Evolutionary conservation across 2,113 vertebrate genomes (phyloP), one percentile per base, ranked within the genome.

Genomic region (Sapajus apella): DNA sequence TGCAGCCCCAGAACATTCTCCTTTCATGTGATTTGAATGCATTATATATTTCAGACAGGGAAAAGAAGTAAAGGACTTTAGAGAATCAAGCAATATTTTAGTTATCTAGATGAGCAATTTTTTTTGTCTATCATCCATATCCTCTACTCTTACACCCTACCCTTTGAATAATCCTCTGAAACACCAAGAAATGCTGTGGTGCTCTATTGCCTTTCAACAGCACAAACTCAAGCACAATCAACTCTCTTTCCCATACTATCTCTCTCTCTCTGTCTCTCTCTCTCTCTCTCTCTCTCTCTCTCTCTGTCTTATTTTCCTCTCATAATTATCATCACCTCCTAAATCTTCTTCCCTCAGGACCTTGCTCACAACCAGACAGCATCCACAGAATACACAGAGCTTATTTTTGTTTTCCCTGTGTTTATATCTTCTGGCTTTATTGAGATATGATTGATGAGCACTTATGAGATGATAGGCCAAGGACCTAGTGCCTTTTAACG

Each of bases 1-100:
- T 5, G 16, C 21, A 73, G 21, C 40, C 55, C 27, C 83, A 35
- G 21, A 76, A 37, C 30, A 80, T 82, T 92, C 37, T 88, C n/a
- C 3, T 93, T 85, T 93, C 56, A 87, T 88, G 40, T 58, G 47
- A 90, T 95, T 73, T 94, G 73, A 84, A 75, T 68, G n/a, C 8
- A 70, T 80, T 84, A 55, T 73, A 43, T 91, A 66, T 72, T 12
- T 9, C 47, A 64, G 35, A 52, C 14, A 58, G 86, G 58, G 8
- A 92, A 88, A 94, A 89, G 13, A 12, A 97, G 55, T 14, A 84
- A 79, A 95, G 18, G 9, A 47, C 45, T 91, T 91, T 77, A 17
- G 56, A 93, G 25, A 94, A 84, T 84, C 23, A 80, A n/a, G 50
- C 55, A 92, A 23, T 58, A 87, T 90, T 86, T 82, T n/a, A 64